Evolutionary conservation across 2,113 vertebrate species (phyloP).

Genomic region (Gymnarchus niloticus): DNA sequence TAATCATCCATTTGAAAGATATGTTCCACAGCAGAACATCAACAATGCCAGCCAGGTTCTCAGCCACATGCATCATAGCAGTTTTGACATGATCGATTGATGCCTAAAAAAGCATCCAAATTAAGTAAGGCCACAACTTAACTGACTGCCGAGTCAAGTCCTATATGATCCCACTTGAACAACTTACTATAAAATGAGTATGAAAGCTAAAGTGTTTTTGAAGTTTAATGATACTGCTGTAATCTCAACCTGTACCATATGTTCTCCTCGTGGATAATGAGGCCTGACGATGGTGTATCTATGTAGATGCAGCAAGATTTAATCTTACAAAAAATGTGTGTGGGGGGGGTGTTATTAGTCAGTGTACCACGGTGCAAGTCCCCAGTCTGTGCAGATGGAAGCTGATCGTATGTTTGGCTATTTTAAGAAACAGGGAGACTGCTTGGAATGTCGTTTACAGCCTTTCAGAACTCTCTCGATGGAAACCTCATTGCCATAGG

Average conservation of each 20-base stretch:
- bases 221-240: not conserved
- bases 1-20: not conserved
- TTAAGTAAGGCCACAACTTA: not conserved
- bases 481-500: not conserved
- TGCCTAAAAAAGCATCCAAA: not conserved
- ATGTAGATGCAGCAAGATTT: not conserved
- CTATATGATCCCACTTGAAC: not conserved
- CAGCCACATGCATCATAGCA: slow-evolving; percentile 1
- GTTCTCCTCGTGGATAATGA: not conserved
- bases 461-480: not conserved
- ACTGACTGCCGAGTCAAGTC: too few relatives aligned
- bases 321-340: not conserved
- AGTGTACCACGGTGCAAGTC: slow-evolving; percentile 5
- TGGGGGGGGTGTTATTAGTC: not conserved
- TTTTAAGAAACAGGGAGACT: slow-evolving; percentile 6
- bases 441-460: not conserved
- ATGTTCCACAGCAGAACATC: not conserved
- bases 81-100: not conserved
- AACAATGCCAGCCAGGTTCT: not conserved
- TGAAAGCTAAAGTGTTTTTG: too few relatives aligned
- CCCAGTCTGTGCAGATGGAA: not conserved
- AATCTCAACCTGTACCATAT: slow-evolving; percentile 1
- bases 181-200: not conserved
- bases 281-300: not conserved
- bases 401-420: not conserved